Evolutionary conservation across 2,113 vertebrate species (phyloP).

Genomic region (Melanostigma gelatinosum): DNA sequence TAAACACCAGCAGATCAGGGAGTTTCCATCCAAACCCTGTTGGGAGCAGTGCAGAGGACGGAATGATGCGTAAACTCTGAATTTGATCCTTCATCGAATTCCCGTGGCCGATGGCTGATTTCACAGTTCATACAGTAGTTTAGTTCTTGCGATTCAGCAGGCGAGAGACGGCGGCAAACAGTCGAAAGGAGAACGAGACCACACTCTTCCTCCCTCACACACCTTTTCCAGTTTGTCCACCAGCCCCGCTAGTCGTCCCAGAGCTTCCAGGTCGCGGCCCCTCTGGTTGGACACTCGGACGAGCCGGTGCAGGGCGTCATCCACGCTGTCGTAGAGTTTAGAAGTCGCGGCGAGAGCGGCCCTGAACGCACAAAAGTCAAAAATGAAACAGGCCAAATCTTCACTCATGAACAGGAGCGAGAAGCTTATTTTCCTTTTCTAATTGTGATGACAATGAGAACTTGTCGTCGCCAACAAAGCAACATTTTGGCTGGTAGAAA

Average conservation of each 20-base stretch:
- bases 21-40: neutral
- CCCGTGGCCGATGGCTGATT: neutral
- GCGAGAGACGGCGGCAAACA: no score
- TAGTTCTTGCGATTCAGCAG: no score
- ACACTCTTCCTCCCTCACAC: neutral
- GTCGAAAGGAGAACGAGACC: neutral
- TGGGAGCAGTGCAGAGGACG: neutral
- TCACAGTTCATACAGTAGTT: neutral
- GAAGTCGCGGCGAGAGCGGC: constrained; percentile 81
- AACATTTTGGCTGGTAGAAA: neutral
- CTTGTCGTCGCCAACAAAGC: neutral
- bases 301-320: constrained; percentile 90
- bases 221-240: constrained; percentile 85
- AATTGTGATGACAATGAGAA: neutral
- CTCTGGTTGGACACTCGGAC: constrained; percentile 89
- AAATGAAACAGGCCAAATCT: neutral
- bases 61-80: neutral
- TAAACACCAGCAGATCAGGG: constrained; percentile 1
- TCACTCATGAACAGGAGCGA: neutral
- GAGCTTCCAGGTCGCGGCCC: constrained; percentile 84
- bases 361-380: constrained; percentile 68
- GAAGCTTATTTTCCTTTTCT: neutral
- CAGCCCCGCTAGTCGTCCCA: constrained; percentile 75
- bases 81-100: neutral
- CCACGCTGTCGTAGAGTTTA: constrained; percentile 86